phyloP scores from a whole-genome alignment of 2,113 vertebrate species.

The Colinus virginianus region DNA sequence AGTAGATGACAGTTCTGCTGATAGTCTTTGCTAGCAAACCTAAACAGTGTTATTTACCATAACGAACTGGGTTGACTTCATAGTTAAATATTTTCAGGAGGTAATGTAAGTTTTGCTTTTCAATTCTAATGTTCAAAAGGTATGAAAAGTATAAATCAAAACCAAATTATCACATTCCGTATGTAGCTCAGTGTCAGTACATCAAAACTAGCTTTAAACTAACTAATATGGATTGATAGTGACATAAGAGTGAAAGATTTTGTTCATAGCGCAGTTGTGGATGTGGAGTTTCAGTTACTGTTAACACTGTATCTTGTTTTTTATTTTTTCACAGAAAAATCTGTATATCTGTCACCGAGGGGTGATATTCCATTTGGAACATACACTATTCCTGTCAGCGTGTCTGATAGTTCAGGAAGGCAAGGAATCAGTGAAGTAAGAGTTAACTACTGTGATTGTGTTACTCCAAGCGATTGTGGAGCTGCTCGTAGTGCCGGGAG shows the following conservation, averaged over 20 bases:
- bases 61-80: neutral
- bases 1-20: neutral
- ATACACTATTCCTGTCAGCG: conserved; percentile 76
- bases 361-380: conserved; percentile 62
- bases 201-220: neutral
- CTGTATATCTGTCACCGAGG: conserved; percentile 70
- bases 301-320: neutral
- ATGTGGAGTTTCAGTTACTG: neutral
- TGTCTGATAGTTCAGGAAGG: conserved; percentile 82
- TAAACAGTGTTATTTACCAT: neutral
- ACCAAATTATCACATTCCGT: neutral
- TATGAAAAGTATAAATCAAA: neutral
- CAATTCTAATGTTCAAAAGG: neutral
- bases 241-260: neutral
- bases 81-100: neutral
- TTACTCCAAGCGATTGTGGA: conserved; percentile 69
- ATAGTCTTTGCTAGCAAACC: neutral
- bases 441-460: conserved; percentile 79
- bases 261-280: neutral
- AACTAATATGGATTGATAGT: neutral
- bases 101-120: neutral
- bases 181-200: neutral
- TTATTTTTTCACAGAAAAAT: conserved; percentile 69
- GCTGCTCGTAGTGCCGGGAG: neutral
- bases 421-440: conserved; percentile 35